A percentile compares a stretch with the other conserved stretches of the same genome.
phyloP scores from a whole-genome alignment of 2,113 vertebrate species.

The Ctenodactylus gundi region DNA sequence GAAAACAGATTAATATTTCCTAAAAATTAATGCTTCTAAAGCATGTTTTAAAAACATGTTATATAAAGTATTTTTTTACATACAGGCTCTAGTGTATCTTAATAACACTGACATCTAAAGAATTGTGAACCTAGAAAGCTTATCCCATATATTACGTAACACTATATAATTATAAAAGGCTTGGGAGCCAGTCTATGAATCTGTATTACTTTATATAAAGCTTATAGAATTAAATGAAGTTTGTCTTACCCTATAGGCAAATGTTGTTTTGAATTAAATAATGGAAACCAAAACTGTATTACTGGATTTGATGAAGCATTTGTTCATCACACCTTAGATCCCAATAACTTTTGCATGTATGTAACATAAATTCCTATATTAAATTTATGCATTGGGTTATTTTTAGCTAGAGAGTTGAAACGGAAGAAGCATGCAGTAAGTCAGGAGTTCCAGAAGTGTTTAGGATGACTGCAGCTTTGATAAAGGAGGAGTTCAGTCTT shows the following conservation, averaged over 20 bases:
- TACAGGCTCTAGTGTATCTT: background rate
- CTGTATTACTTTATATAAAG: background rate
- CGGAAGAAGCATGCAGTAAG: background rate
- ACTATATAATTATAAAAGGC: background rate
- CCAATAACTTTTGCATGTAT: background rate
- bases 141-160: background rate
- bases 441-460: background rate
- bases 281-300: constrained; percentile 5
- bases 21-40: background rate
- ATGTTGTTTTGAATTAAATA: background rate
- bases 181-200: background rate
- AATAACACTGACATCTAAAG: background rate
- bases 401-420: background rate
- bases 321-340: background rate
- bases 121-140: background rate
- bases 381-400: background rate
- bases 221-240: background rate
- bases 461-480: background rate
- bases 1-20: background rate
- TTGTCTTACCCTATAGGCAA: background rate
- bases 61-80: background rate
- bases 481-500: background rate
- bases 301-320: background rate
- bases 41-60: background rate
- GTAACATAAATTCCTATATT: background rate